Base-by-base conservation (phyloP, 1,140 invertebrate genomes). In the Diabrotica virgifera region DNA sequence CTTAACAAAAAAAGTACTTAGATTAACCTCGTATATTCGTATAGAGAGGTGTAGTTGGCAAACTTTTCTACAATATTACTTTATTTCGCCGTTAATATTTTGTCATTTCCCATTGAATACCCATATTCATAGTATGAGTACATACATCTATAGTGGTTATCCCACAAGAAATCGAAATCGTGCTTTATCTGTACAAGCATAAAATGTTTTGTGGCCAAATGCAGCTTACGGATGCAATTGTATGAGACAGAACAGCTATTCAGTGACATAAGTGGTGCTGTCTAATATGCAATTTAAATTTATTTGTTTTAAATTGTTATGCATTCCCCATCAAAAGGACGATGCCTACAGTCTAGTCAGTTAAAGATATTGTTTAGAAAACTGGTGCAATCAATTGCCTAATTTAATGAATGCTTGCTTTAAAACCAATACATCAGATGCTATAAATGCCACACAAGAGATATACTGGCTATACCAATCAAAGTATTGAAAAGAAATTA, bases 201-300 rank as follows among this genome's bases (percentile, higher is more conserved):
- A 55, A 55, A 55, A 14, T 55, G 35, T 55, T 14, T 36, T 14
- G 24, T 55, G 10, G 35, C 53, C 53, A 4, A 55, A 14, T 35
- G 53, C n/a, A 55, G 53, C 35, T 55, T 55, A 24, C 53, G 12
- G 53, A 55, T 55, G 35, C 53, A 55, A 36, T 55, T 55, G 13
- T 54, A 13, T 55, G 13, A 8, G 35, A 24, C 53, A 35, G 5
- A 14, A 14, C 24, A 11, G 24, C 53, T 24, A 14, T 55, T 55
- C 10, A 55, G 53, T 35, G 53, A 55, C 53, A 35, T 55, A 55
- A 55, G 53, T 55, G 53, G 53, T 55, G 53, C 53, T 35, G 53
- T 55, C 53, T 55, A 55, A 55, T 35, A 35, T 55, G 53, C 53
- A 55, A 55, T 55, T 55, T 55, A 55, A 35, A 55, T 55, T 55